Evolutionary conservation across 2,888 invertebrate species (phyloP).

Genomic region (Pristionchus maxplancki): DNA sequence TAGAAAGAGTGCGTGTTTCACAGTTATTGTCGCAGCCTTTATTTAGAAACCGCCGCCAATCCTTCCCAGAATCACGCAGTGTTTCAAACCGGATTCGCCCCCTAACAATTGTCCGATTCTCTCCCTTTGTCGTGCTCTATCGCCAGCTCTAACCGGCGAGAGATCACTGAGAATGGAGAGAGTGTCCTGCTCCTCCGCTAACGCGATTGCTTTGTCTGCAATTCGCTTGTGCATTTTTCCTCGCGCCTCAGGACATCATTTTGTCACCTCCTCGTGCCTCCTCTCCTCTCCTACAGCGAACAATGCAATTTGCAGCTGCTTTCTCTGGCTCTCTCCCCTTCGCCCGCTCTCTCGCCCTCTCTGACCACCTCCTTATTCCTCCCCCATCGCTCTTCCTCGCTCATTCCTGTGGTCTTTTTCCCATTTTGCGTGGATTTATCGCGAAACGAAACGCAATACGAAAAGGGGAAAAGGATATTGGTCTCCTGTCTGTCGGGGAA

Average conservation of each 20-base stretch:
- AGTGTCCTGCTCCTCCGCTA: background rate
- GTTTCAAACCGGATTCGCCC: background rate
- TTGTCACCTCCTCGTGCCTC: constrained; percentile 8
- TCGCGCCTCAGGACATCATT: constrained; percentile 17
- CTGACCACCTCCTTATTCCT: background rate
- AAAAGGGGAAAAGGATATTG: background rate
- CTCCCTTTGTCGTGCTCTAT: background rate
- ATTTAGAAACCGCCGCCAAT: too few relatives aligned
- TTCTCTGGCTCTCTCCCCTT: background rate
- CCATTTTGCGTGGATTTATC: constrained; percentile 11
- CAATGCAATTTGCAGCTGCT: constrained; percentile 40
- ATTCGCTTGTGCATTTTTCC: background rate
- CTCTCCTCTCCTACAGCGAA: background rate
- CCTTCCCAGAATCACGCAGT: background rate
- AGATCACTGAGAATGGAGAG: background rate
- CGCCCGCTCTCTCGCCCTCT: background rate
- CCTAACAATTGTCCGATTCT: background rate
- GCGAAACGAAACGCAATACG: background rate
- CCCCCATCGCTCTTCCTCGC: background rate
- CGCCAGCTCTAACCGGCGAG: background rate
- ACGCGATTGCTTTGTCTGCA: constrained; percentile 1
- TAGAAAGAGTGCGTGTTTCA: too few relatives aligned
- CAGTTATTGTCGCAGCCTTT: too few relatives aligned
- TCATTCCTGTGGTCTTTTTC: background rate
- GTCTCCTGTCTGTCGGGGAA: background rate